Conservation (phyloP, 2,797 vertebrate species). For the Muraenolepis orangiensis region DNA sequence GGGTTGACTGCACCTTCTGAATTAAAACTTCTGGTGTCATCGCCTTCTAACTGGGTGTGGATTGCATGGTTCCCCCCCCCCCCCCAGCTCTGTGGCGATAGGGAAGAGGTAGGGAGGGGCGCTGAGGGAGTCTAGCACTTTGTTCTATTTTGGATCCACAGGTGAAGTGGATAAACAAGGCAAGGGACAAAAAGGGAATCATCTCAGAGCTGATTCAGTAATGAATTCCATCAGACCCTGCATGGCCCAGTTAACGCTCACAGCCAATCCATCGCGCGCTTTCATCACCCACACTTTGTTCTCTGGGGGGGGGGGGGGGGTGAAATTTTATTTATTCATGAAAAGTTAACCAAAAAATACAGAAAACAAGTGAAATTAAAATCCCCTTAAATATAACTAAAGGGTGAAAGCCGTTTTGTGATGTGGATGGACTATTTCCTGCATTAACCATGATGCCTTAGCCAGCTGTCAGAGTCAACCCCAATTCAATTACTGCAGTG, state of each 20-base stretch:
- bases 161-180: constrained; percentile 3
- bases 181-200: constrained; percentile 19
- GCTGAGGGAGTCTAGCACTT: constrained; percentile 11
- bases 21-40: neutral
- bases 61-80: constrained; percentile 9
- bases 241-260: constrained; percentile 8
- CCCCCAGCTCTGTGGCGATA: neutral
- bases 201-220: constrained; percentile 27
- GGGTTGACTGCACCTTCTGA: neutral
- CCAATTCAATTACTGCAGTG: neutral
- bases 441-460: neutral
- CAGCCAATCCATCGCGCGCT: constrained; percentile 22
- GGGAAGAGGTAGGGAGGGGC: neutral
- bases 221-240: constrained; percentile 19
- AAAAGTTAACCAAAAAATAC: neutral
- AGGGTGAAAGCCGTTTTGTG: neutral
- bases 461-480: neutral
- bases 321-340: too few species aligned
- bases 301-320: neutral
- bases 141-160: neutral
- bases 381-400: neutral
- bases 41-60: constrained; percentile 5
- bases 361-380: neutral
- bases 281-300: neutral
- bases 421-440: neutral